phyloP scores from a whole-genome alignment of 2,888 invertebrate species.

The Andrena haemorrhoa region DNA sequence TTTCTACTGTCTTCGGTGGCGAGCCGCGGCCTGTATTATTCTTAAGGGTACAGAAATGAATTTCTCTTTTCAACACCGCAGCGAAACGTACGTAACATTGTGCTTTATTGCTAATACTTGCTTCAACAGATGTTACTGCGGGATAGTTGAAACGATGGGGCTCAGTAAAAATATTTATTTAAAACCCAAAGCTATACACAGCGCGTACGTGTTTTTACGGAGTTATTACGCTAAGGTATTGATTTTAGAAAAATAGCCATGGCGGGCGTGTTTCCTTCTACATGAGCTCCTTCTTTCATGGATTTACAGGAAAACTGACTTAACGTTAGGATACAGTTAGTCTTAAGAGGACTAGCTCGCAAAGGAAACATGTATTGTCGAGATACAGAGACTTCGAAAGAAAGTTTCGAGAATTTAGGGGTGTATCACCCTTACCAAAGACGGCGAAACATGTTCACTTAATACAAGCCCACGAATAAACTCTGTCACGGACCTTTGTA shows the following conservation, averaged over 20 bases:
- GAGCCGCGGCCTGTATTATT: not conserved
- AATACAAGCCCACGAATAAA: not conserved
- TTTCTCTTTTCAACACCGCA: not conserved
- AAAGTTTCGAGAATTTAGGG: not conserved
- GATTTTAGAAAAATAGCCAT: slow-evolving; percentile 72
- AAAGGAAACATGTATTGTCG: slow-evolving; percentile 4
- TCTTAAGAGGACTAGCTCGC: slow-evolving; percentile 48
- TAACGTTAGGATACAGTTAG: slow-evolving; percentile 25
- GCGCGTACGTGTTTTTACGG: slow-evolving; percentile 42
- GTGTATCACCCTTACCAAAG: not conserved
- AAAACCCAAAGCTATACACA: slow-evolving; percentile 69
- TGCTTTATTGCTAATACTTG: not conserved
- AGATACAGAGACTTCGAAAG: slow-evolving; percentile 7
- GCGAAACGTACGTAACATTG: not conserved
- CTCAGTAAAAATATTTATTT: slow-evolving; percentile 77
- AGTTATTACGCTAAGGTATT: slow-evolving; percentile 47
- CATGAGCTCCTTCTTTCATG: slow-evolving; percentile 25
- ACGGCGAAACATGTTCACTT: not conserved
- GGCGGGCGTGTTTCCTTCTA: slow-evolving; percentile 34
- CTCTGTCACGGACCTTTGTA: not conserved
- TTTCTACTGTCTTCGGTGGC: slow-evolving; percentile 9
- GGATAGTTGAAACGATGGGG: slow-evolving; percentile 38
- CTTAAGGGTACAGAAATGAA: not conserved
- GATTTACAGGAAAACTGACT: not conserved
- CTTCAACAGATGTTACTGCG: not conserved